These are phyloP conservation scores for Actinostola sp. DNA, from an alignment of 92 coral and sea anemone genomes.

Conservation along the genomic window DNA sequence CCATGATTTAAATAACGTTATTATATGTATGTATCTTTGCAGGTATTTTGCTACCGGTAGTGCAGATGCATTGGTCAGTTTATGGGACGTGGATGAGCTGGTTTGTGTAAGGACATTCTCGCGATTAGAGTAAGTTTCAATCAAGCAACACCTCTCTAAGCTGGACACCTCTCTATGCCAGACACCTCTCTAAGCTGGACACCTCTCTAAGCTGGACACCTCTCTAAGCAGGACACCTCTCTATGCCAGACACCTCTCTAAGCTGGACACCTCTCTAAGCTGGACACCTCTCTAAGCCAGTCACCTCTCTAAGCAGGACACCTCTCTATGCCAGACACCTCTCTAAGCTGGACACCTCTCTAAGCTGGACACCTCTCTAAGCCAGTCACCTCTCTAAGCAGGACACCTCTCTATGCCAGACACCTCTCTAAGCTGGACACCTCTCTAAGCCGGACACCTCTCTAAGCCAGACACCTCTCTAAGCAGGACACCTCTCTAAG, in stretches of 20 bases:
- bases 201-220: background rate
- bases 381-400: background rate
- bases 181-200: background rate
- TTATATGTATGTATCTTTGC: background rate
- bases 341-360: too few species aligned
- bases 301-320: background rate
- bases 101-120: constrained; percentile 98
- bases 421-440: too few species aligned
- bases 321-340: background rate
- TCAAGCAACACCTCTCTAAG: background rate
- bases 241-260: too few species aligned
- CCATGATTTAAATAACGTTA: too few species aligned
- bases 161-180: background rate
- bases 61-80: constrained; percentile 97
- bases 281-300: background rate
- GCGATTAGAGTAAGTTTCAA: constrained; percentile 88
- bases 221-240: background rate
- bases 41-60: constrained; percentile 99
- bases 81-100: constrained; percentile 98
- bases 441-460: background rate
- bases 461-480: background rate
- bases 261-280: background rate
- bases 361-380: background rate
- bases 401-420: background rate
- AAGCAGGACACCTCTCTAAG: background rate